phyloP scores from a whole-genome alignment of 2,113 vertebrate species.

The Ceyx cyanopectus region DNA sequence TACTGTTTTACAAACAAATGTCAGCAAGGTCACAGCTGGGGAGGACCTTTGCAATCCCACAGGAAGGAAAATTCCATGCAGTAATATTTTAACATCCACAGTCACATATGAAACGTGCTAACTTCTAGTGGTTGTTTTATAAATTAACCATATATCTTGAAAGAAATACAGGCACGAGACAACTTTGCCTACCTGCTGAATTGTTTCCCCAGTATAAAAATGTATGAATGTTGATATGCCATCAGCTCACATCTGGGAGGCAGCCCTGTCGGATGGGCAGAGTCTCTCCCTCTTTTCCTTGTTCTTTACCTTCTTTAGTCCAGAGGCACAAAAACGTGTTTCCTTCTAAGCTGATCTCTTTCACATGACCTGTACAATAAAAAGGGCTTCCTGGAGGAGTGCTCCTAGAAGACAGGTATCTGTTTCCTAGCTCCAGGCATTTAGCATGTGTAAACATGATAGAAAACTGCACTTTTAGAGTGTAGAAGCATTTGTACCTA shows the following conservation, averaged over 20 bases:
- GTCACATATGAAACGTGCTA: not conserved
- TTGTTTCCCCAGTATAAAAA: not conserved
- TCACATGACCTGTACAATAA: not conserved
- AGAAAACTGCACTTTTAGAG: not conserved
- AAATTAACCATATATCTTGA: not conserved
- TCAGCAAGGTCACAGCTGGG: no score
- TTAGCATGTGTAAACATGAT: not conserved
- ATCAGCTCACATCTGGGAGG: not conserved
- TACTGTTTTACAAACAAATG: no score
- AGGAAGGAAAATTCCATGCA: no score
- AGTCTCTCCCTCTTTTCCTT: not conserved
- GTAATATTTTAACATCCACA: not conserved
- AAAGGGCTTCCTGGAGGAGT: not conserved
- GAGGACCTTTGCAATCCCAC: no score
- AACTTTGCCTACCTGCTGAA: not conserved
- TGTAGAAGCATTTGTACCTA: not conserved
- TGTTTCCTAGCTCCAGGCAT: not conserved
- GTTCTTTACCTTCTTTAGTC: not conserved
- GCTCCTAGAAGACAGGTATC: not conserved
- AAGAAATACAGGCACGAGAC: not conserved
- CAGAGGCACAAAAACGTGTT: not conserved
- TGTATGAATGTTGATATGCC: not conserved
- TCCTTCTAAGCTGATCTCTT: not conserved
- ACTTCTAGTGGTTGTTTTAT: not conserved
- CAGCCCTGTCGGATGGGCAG: not conserved